phyloP scores from a whole-genome alignment of 2,888 invertebrate genomes.

The Apamea monoglypha region DNA sequence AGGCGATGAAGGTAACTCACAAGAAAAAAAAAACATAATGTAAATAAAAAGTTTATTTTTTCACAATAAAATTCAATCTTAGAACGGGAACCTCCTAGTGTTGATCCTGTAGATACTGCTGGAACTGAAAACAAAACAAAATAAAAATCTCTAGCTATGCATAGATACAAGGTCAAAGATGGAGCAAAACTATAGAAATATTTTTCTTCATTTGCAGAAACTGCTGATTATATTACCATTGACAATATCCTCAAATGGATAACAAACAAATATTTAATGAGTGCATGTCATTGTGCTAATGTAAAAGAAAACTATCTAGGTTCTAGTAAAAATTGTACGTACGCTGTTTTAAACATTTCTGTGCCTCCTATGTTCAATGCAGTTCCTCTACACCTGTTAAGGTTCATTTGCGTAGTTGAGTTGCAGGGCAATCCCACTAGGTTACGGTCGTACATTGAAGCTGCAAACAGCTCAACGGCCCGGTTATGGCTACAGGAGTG shows the following conservation, averaged over 20 bases:
- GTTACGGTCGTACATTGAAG: slow-evolving; percentile 68
- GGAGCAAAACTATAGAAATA: neutral
- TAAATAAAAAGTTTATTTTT: neutral
- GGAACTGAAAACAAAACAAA: neutral
- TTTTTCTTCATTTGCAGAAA: neutral
- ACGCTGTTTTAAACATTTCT: slow-evolving; percentile 72
- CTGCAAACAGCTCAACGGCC: slow-evolving; percentile 77
- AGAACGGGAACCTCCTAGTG: neutral
- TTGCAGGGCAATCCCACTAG: slow-evolving; percentile 74
- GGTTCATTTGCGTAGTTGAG: slow-evolving; percentile 64
- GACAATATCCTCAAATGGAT: neutral
- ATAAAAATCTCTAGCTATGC: neutral
- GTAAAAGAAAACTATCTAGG: neutral
- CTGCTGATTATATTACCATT: neutral
- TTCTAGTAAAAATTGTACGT: neutral
- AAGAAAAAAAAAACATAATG: neutral
- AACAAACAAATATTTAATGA: neutral
- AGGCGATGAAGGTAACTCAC: neutral
- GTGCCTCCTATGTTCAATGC: slow-evolving; percentile 74
- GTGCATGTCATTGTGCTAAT: neutral
- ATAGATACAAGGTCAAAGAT: neutral
- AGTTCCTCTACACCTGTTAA: slow-evolving; percentile 74
- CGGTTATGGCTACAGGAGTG: slow-evolving; percentile 77
- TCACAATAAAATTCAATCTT: neutral
- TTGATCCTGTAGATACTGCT: neutral